Base-by-base conservation (phyloP, 2,797 vertebrate species). In the Poeciliopsis presidionis region DNA sequence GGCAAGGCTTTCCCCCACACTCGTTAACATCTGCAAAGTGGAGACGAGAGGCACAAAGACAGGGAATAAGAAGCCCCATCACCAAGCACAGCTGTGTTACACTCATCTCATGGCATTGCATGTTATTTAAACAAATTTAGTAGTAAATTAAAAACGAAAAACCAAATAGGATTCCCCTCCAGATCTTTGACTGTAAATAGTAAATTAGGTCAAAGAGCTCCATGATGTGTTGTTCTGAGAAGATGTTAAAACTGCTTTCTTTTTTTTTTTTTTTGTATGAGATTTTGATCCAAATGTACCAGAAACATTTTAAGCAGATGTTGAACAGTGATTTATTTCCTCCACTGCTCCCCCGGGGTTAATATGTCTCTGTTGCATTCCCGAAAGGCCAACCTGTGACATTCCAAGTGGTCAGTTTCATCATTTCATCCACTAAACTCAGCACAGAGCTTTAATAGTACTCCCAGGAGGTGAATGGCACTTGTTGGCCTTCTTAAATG, bases 21-120 rank as follows among this genome's bases (percentile, higher is more conserved):
- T 99, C 98, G 97, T 97, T 97, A 96, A 97, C 96, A 96, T 99
- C 98, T 99, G 97, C 93, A 89, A 90, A 93, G 90, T 77, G 84
- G 87, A 89, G 86, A 86, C 75, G 47, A 90, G 80, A 92, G 72
- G 90, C 76, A 91, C 45, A 89, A 77, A 89, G 46, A 91, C 80
- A 84, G 47, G 72, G 88, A 91, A 83, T 87, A 16, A 85, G 53
- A 86, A 90, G 88, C 80, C 87, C 90, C 92, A 9, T 90, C 94
- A 93, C 93, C 93, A 89, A 85, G 88, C 72, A 30, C 1, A 73
- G 80, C 81, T 70, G 76, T 77, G 53, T 1, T 18, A 18, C 7
- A 39, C 0, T 79, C 0, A 72, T n/a, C 49, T 46, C 14, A n/a
- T 16, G 6, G 13, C 13, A 45, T 28, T 71, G 13, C 43, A 45